phyloP scores from a whole-genome alignment of 2,113 vertebrate genomes.

The Phocoena sinus region DNA sequence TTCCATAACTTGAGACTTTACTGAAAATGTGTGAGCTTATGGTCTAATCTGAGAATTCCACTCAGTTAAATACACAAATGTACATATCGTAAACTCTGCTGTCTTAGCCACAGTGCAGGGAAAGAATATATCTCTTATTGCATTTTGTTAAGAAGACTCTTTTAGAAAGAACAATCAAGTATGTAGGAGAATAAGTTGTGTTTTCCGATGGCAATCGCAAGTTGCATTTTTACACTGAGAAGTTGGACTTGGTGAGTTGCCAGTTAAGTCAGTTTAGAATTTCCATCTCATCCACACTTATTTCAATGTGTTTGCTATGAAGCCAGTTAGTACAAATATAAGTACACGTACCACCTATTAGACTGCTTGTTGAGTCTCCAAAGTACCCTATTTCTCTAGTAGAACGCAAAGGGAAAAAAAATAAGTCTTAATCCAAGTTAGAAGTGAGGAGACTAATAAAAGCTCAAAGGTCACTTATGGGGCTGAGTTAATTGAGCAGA shows the following conservation, averaged over 20 bases:
- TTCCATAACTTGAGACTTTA: neutral
- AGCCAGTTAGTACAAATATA: neutral
- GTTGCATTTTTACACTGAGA: neutral
- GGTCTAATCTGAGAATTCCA: neutral
- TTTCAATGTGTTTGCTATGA: neutral
- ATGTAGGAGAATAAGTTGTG: neutral
- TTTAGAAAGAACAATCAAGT: neutral
- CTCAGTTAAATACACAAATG: neutral
- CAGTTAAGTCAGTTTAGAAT: neutral
- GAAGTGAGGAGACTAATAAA: neutral
- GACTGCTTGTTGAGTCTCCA: neutral
- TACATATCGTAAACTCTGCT: neutral
- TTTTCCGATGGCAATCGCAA: neutral
- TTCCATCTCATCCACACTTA: neutral
- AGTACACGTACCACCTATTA: neutral
- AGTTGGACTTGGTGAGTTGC: neutral
- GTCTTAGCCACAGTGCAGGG: neutral
- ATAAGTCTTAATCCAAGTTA: neutral
- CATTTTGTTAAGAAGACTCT: neutral
- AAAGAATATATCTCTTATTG: neutral
- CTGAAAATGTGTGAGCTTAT: neutral
- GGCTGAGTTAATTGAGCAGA: neutral
- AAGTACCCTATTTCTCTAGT: neutral
- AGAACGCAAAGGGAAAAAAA: neutral
- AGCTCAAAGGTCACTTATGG: neutral